Conservation (phyloP, 2,888 invertebrate species). For the Pardosa pseudoannulata region DNA sequence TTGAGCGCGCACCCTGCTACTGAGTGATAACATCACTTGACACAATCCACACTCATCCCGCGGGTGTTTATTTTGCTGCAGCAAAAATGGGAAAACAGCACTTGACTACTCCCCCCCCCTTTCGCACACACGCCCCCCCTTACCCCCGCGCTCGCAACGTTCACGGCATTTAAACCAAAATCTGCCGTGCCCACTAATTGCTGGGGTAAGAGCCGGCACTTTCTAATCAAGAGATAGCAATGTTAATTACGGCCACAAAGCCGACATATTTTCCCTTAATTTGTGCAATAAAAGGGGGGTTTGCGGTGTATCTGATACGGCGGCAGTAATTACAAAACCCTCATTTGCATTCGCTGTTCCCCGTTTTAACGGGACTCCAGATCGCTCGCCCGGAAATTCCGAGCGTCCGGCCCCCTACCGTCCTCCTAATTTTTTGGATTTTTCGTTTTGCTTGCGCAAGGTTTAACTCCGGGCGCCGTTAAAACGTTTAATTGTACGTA, state of each 20-base stretch:
- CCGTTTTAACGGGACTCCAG: slow-evolving; percentile 53
- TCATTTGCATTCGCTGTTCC: slow-evolving; percentile 64
- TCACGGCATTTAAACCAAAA: slow-evolving; percentile 61
- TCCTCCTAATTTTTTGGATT: slow-evolving; percentile 17
- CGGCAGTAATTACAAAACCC: slow-evolving; percentile 71
- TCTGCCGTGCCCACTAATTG: slow-evolving; percentile 69
- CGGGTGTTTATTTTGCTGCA: slow-evolving; percentile 49
- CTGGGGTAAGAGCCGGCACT: slow-evolving; percentile 55
- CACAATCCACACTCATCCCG: slow-evolving; percentile 59
- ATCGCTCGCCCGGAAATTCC: slow-evolving; percentile 68
- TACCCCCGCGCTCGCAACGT: slow-evolving; percentile 1
- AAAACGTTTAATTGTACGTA: slow-evolving; percentile 69
- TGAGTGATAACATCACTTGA: slow-evolving; percentile 67
- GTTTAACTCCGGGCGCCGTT: slow-evolving; percentile 35
- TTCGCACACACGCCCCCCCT: neutral
- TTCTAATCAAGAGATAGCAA: slow-evolving; percentile 73
- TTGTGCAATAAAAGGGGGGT: slow-evolving; percentile 72
- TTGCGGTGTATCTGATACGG: slow-evolving; percentile 67
- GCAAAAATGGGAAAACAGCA: slow-evolving; percentile 51
- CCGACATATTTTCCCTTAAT: slow-evolving; percentile 72
- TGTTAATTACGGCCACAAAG: slow-evolving; percentile 72
- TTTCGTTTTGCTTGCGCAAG: slow-evolving; percentile 19
- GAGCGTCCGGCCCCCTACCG: slow-evolving; percentile 16
- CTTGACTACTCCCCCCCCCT: slow-evolving; percentile 19
- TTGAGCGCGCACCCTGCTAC: slow-evolving; percentile 28